These are phyloP conservation scores for Lepeophtheirus salmonis DNA, from an alignment of 1,140 invertebrate species.

Conservation along the genomic window DNA sequence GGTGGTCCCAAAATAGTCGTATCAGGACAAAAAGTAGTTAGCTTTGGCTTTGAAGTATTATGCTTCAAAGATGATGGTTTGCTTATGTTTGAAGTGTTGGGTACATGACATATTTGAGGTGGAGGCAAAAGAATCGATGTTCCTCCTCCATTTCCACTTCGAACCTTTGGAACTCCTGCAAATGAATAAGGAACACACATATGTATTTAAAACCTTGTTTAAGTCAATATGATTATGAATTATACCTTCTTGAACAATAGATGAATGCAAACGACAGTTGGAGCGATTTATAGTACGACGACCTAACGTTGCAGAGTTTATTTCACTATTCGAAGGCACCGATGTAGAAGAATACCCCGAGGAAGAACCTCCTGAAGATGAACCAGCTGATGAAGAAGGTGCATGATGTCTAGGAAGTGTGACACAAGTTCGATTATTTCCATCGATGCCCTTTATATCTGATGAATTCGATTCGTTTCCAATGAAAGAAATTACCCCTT, in stretches of 20 bases:
- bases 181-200: too few relatives aligned
- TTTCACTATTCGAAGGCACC: background rate
- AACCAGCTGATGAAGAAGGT: background rate
- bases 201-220: too few relatives aligned
- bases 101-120: background rate
- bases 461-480: background rate
- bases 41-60: background rate
- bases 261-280: background rate
- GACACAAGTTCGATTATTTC: background rate
- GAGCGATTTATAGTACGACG: background rate
- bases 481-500: background rate
- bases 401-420: background rate
- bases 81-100: background rate
- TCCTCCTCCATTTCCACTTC: background rate
- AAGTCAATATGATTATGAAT: background rate
- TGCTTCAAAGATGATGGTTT: background rate
- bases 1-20: background rate
- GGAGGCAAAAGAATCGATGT: background rate
- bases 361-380: background rate
- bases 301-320: background rate
- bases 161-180: background rate
- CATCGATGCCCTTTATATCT: background rate
- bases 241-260: background rate
- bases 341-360: background rate
- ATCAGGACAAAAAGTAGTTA: background rate